These are phyloP conservation scores for Stegostoma tigrinum DNA, from an alignment of 2,113 vertebrate genomes.

Conservation along the genomic window DNA sequence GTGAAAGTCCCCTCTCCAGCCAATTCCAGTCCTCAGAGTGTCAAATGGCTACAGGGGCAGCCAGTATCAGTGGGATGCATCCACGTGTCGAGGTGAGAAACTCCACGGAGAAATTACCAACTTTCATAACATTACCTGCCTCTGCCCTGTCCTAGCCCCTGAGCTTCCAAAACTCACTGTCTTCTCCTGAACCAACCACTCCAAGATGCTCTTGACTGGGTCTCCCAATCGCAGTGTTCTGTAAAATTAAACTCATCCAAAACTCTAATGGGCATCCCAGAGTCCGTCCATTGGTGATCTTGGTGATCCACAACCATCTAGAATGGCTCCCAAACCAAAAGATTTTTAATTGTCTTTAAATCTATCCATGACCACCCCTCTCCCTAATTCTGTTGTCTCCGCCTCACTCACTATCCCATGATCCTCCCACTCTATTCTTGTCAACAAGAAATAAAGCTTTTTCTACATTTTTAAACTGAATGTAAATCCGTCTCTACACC, in stretches of 20 bases:
- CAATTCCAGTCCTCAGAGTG: too few species aligned
- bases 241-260: not conserved
- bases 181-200: not conserved
- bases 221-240: not conserved
- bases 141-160: not conserved
- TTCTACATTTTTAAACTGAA: too few species aligned
- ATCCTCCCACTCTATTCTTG: not conserved
- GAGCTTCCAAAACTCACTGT: not conserved
- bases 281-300: not conserved
- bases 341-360: not conserved
- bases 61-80: too few species aligned
- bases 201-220: not conserved
- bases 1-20: too few species aligned
- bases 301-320: not conserved
- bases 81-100: too few species aligned
- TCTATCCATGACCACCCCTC: not conserved
- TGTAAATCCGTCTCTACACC: too few species aligned
- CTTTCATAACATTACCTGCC: not conserved
- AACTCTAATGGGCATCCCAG: not conserved
- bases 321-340: not conserved
- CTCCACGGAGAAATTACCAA: not conserved
- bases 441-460: too few species aligned
- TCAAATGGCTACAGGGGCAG: too few species aligned
- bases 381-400: not conserved
- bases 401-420: not conserved